Percentiles rank a stretch among this genome's conserved stretches.
Conservation (phyloP, 2,113 vertebrate species). For the Cyprinodon tularosa region DNA sequence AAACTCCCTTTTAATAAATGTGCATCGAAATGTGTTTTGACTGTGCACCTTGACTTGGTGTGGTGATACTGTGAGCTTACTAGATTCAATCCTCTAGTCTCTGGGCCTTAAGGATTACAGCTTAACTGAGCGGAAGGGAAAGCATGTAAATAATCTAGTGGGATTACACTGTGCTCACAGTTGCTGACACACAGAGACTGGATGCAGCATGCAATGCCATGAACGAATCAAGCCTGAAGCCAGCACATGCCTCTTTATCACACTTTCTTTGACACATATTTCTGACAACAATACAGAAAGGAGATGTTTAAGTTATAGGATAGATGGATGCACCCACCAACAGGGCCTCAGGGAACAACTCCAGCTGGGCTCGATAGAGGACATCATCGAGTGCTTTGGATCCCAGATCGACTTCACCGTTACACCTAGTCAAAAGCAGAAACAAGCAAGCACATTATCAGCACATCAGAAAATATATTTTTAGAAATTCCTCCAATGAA, state of each 20-base stretch:
- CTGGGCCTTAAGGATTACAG: conserved; percentile 71
- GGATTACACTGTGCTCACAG: conserved; percentile 64
- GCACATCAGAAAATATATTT: background rate
- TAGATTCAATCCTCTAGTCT: conserved; percentile 64
- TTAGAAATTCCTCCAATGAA: background rate
- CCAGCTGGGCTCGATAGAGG: conserved; percentile 94
- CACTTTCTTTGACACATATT: conserved; percentile 19
- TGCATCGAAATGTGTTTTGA: conserved; percentile 31
- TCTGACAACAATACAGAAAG: background rate
- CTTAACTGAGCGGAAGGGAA: conserved; percentile 63
- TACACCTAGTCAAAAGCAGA: conserved; percentile 82
- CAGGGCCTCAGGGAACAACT: conserved; percentile 94
- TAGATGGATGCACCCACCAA: conserved; percentile 83
- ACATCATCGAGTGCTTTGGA: conserved; percentile 96
- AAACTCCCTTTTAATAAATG: background rate
- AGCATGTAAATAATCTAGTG: conserved; percentile 75
- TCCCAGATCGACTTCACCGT: conserved; percentile 93
- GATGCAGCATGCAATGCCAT: conserved; percentile 49
- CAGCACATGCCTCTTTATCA: conserved; percentile 48
- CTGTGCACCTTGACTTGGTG: conserved; percentile 61
- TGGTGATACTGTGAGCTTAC: conserved; percentile 55
- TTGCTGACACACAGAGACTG: conserved; percentile 38
- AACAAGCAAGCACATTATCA: background rate
- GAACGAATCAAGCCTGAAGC: conserved; percentile 42
- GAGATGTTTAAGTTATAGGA: background rate